phyloP scores from a whole-genome alignment of 2,888 invertebrate species.

The Geophilus truncorum region DNA sequence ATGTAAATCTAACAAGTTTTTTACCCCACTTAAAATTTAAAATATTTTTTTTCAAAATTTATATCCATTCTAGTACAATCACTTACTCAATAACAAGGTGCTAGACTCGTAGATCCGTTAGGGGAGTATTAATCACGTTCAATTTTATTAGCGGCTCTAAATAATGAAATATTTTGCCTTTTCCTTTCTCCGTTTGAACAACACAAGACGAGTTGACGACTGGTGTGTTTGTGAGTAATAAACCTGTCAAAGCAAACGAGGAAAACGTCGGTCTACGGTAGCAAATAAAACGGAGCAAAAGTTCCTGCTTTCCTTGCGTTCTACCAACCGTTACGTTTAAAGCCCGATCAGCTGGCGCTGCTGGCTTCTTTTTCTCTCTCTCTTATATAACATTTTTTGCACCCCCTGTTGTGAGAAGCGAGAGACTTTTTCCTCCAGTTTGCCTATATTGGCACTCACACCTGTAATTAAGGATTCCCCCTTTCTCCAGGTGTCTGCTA shows the following conservation, averaged over 20 bases:
- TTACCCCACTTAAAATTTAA: too few relatives aligned
- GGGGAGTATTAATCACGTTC: too few relatives aligned
- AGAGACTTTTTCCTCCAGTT: constrained; percentile 10
- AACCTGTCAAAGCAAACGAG: not conserved
- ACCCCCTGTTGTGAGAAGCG: not conserved
- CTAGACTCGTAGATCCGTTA: too few relatives aligned
- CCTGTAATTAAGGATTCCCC: constrained; percentile 27
- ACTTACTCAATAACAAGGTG: too few relatives aligned
- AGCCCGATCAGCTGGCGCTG: not conserved
- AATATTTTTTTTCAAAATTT: too few relatives aligned
- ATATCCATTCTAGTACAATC: too few relatives aligned
- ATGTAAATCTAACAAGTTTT: too few relatives aligned
- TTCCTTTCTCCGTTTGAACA: not conserved
- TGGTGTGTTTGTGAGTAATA: not conserved
- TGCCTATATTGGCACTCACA: constrained; percentile 21
- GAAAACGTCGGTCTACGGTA: not conserved
- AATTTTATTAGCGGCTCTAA: not conserved
- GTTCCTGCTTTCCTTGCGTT: not conserved
- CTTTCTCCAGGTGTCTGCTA: constrained; percentile 3
- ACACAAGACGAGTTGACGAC: not conserved
- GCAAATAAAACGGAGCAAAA: not conserved
- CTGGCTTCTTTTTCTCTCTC: not conserved
- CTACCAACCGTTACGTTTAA: not conserved
- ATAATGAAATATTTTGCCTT: not conserved
- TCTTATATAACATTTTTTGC: not conserved